Evolutionary conservation across 1,140 invertebrate genomes (phyloP).

Genomic region (Bombus picipes): DNA sequence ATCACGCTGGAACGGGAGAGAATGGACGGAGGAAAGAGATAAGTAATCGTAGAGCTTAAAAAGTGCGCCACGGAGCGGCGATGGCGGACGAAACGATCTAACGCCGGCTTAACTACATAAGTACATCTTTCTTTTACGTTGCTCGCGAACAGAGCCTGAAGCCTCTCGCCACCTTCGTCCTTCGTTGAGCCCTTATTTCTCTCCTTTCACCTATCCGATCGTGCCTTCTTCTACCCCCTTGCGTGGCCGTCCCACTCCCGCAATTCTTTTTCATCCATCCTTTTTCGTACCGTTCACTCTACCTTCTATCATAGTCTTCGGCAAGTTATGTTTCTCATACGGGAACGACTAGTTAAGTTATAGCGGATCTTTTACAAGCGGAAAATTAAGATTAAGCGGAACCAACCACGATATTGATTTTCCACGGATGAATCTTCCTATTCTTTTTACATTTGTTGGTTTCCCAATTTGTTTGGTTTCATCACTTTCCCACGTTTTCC

Average conservation of each 20-base stretch:
- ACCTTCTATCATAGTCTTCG: neutral
- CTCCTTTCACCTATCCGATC: conserved; percentile 52
- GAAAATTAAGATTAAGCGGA: neutral
- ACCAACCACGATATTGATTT: neutral
- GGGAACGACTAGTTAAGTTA: neutral
- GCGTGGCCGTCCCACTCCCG: conserved; percentile 18
- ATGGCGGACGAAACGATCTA: conserved; percentile 73
- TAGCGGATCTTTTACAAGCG: neutral
- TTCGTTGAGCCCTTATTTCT: conserved; percentile 34
- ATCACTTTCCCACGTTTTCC: neutral
- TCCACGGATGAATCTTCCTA: neutral
- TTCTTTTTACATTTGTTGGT: neutral
- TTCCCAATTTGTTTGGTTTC: neutral
- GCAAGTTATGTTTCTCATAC: neutral
- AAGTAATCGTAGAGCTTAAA: conserved; percentile 58
- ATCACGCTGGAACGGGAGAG: conserved; percentile 27
- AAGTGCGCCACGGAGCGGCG: conserved; percentile 56
- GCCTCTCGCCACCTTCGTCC: conserved; percentile 51
- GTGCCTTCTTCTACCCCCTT: conserved; percentile 49
- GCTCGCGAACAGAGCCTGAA: conserved; percentile 65
- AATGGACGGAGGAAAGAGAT: conserved; percentile 33
- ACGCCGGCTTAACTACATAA: conserved; percentile 78
- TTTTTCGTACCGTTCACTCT: too few species aligned
- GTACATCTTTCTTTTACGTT: conserved; percentile 80
- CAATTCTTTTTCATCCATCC: conserved; percentile 1